Percentiles rank a stretch among this genome's conserved stretches.
Conservation (phyloP, 2,888 invertebrate species). For the Agonopterix subpropinquella region DNA sequence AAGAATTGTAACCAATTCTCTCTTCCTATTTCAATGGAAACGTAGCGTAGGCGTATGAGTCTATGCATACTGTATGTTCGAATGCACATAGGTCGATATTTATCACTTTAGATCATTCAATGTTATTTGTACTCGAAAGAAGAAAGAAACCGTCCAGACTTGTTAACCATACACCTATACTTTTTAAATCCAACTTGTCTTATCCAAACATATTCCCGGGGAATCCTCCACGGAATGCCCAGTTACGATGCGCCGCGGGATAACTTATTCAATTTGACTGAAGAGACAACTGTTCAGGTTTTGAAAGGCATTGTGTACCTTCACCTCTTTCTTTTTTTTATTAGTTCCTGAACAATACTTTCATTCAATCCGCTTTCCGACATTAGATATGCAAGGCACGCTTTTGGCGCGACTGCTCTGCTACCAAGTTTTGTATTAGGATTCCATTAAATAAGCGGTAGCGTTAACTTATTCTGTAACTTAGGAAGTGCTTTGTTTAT, state of each 20-base stretch:
- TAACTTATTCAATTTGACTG: slow-evolving; percentile 69
- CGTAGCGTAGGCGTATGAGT: too few relatives aligned
- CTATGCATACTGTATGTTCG: too few relatives aligned
- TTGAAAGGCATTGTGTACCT: slow-evolving; percentile 50
- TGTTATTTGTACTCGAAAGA: too few relatives aligned
- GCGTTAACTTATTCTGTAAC: too few relatives aligned
- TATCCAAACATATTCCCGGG: slow-evolving; percentile 26
- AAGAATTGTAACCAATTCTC: too few relatives aligned
- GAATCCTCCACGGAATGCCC: slow-evolving; percentile 37
- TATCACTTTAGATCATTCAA: too few relatives aligned
- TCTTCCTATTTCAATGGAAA: too few relatives aligned
- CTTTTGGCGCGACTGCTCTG: slow-evolving; percentile 45
- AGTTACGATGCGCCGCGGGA: slow-evolving; percentile 51
- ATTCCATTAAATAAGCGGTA: too few relatives aligned
- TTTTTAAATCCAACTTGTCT: slow-evolving; percentile 8
- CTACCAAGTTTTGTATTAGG: slow-evolving; percentile 24
- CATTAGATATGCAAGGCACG: slow-evolving; percentile 64
- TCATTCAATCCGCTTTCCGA: slow-evolving; percentile 56
- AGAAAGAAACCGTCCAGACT: too few relatives aligned
- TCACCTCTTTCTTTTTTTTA: slow-evolving; percentile 44
- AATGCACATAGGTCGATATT: too few relatives aligned
- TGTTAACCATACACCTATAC: too few relatives aligned
- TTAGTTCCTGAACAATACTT: slow-evolving; percentile 61
- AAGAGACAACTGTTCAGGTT: slow-evolving; percentile 56
- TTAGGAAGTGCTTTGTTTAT: too few relatives aligned